Evolutionary conservation across 2,113 vertebrate genomes (phyloP).

Genomic region (Sphyrna mokarran): DNA sequence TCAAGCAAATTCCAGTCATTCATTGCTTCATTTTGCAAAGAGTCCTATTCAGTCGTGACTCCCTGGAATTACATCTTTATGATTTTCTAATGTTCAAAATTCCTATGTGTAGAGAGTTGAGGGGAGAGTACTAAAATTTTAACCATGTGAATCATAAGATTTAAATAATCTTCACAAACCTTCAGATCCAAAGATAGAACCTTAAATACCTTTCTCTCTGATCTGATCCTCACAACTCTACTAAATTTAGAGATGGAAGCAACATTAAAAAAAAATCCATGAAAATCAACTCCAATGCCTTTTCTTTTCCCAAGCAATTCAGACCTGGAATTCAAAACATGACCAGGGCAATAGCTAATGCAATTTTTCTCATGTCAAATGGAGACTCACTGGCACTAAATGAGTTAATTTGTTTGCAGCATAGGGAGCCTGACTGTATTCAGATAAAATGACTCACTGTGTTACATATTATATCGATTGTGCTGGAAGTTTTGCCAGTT

Average conservation of each 20-base stretch:
- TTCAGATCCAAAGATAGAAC: not conserved
- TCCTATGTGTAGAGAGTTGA: not conserved
- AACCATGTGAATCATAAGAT: not conserved
- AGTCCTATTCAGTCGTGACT: not conserved
- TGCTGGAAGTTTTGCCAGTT: not conserved
- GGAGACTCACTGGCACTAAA: not conserved
- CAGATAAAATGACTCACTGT: not conserved
- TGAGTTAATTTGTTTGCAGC: not conserved
- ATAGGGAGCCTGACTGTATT: not conserved
- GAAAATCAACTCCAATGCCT: not conserved
- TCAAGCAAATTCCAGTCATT: not conserved
- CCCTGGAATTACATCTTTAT: not conserved
- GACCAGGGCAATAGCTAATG: not conserved
- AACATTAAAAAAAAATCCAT: not conserved
- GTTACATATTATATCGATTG: not conserved
- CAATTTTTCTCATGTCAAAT: not conserved
- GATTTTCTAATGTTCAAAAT: not conserved
- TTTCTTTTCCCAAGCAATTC: not conserved
- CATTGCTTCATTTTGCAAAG: not conserved
- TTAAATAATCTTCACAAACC: not conserved
- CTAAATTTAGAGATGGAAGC: not conserved
- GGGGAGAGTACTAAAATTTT: not conserved
- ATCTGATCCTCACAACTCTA: not conserved
- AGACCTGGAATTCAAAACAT: not conserved
- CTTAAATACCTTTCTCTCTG: not conserved